Evolutionary conservation across 2,888 invertebrate genomes (phyloP), one percentile per base, ranked within the genome.

Genomic region (Trichogramma evanescens): DNA sequence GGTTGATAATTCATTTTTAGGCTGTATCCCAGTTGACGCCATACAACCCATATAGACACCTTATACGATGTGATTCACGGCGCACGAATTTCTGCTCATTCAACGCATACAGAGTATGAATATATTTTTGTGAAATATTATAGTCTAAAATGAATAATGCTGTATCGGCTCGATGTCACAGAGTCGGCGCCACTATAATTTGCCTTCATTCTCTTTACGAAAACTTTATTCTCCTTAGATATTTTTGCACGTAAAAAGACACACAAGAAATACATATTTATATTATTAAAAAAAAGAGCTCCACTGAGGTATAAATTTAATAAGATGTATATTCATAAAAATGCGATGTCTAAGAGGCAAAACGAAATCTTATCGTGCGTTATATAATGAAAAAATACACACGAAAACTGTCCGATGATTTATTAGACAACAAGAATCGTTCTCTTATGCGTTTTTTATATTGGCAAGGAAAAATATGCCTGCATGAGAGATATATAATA

Each of bases 101-200:
- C 26, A 26, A 26, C 26, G 26, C 26, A 26, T 26, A 26, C 26
- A 26, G 26, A 26, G 26, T 26, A 26, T 26, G 26, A 26, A 26
- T 26, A 26, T 26, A 26, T 64, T 61, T 44, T 44, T 62, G 65
- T 68, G 68, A 71, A 68, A 68, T 69, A 70, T 66, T 62, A 63
- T 65, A 42, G 60, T 65, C 53, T 61, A 56, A 57, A 66, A 65
- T 26, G 66, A 69, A 66, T 65, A 58, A 61, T 51, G 66, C 57
- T 53, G 58, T 66, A 66, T 63, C 60, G 67, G 61, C 60, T 56
- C 63, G 64, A 66, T 66, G 64, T 66, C 68, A 64, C 62, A 66
- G 66, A 66, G 7, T 44, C 54, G 50, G 64, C 62, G 66, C 63
- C 63, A 63, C 68, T 66, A 69, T 68, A 68, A 71, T 63, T 68